Evolutionary conservation across 2,888 invertebrate species (phyloP), one percentile per base, ranked within the genome.

Genomic region (Eupithecia subfuscata): DNA sequence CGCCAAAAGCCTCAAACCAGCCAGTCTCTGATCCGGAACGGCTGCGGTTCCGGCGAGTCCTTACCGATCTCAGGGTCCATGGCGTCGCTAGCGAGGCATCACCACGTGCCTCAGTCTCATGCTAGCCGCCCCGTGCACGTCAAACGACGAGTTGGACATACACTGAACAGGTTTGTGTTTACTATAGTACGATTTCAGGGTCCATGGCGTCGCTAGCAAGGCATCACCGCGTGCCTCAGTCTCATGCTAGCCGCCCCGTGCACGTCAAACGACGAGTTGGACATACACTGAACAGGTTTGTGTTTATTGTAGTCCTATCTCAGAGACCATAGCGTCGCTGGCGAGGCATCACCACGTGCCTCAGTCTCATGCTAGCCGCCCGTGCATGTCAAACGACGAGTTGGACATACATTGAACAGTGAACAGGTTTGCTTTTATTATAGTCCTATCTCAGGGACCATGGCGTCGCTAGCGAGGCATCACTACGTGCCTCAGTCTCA

Each of bases 141-240:
- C 7, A 93, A 92, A 68, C 86, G 93, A 37, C 85, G 93, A 2
- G 94, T 94, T 48, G 94, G 94, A 2, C 88, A 93, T 78, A 94
- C 94, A 2, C 85, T 94, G 2, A 93, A 92, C 77, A 92, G 93
- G 94, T 92, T 80, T 71, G 45, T 71, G 64, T 18, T 64, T 12
- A 34, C 18, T 34, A 18, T 64, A 63, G 63, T 43, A 93, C 94
- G 0, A 96, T 95, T 78, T 95, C 96, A 0, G 96, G 96, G 80
- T 95, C 96, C 82, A 92, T 92, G 90, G 95, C 95, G 81, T 96
- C 96, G 1, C 91, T 96, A 70, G 95, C 96, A 76, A 89, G 96
- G 0, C 89, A 89, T 0, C 87, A 85, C 4, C 88, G 85, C 72
- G 76, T 87, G 72, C 87, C 87, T 18, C 85, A 82, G 30, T 83